Conservation (phyloP, 2,888 invertebrate genomes). For the Sycophila texana region DNA sequence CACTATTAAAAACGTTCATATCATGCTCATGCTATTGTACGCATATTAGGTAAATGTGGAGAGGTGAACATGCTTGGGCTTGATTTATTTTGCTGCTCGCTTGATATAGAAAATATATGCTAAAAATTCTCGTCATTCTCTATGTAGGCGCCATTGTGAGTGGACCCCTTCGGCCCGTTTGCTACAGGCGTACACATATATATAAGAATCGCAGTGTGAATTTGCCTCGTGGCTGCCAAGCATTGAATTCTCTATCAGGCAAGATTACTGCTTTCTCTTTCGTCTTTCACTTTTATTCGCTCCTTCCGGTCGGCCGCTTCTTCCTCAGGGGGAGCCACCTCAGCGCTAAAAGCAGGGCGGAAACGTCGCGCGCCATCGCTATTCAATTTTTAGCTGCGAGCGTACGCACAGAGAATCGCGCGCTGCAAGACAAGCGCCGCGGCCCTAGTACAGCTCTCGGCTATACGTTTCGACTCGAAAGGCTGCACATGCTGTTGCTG, state of each 20-base stretch:
- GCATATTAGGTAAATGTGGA: neutral
- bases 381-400: conserved; percentile 6
- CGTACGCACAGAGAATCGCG: conserved; percentile 18
- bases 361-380: conserved; percentile 1
- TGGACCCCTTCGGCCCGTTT: too few species aligned
- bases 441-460: neutral
- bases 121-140: neutral
- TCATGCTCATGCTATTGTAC: conserved; percentile 50
- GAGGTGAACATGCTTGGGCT: neutral
- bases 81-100: neutral
- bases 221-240: neutral
- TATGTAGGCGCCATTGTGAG: neutral
- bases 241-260: too few species aligned
- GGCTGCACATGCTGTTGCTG: too few species aligned
- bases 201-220: too few species aligned
- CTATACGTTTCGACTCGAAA: too few species aligned
- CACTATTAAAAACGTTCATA: neutral
- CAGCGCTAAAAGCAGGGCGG: conserved; percentile 34
- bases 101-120: neutral
- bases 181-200: neutral
- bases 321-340: conserved; percentile 29
- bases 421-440: conserved; percentile 32
- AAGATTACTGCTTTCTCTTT: too few species aligned
- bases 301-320: conserved; percentile 8
- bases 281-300: neutral